Conservation (phyloP, 1,140 invertebrate species). For the Pectinophora gossypiella region DNA sequence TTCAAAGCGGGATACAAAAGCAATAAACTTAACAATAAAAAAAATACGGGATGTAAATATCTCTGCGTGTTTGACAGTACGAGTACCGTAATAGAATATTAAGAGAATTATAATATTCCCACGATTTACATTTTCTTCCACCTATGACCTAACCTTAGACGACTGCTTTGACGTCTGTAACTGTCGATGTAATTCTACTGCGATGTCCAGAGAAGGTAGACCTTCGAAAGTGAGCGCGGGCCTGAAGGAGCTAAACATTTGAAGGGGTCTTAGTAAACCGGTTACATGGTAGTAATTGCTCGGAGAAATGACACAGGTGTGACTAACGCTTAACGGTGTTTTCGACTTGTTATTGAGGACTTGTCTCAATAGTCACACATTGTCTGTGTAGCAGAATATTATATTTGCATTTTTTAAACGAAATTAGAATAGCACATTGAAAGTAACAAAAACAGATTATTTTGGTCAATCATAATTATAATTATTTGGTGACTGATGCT, state of each 20-base stretch:
- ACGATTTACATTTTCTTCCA: slow-evolving; percentile 47
- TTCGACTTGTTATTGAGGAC: slow-evolving; percentile 8
- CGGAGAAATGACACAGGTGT: slow-evolving; percentile 43
- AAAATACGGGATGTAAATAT: too few species aligned
- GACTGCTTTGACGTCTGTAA: slow-evolving; percentile 47
- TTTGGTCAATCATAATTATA: too few species aligned
- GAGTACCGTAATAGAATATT: background rate
- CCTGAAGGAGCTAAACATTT: background rate
- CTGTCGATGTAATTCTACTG: slow-evolving; percentile 41
- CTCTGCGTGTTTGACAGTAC: too few species aligned
- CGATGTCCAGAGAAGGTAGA: background rate
- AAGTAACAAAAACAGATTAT: too few species aligned
- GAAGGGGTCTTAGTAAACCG: slow-evolving; percentile 26
- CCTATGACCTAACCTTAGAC: slow-evolving; percentile 51
- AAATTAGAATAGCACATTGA: too few species aligned
- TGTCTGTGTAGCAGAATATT: too few species aligned
- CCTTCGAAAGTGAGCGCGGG: background rate
- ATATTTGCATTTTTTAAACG: background rate
- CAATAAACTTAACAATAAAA: too few species aligned
- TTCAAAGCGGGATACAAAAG: too few species aligned
- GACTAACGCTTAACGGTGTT: slow-evolving; percentile 48
- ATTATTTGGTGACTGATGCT: too few species aligned
- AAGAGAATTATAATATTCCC: slow-evolving; percentile 35
- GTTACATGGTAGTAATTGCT: slow-evolving; percentile 44
- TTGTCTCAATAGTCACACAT: background rate